phyloP scores from a whole-genome alignment of 2,888 invertebrate genomes.

The Arrhopalites spinosus region DNA sequence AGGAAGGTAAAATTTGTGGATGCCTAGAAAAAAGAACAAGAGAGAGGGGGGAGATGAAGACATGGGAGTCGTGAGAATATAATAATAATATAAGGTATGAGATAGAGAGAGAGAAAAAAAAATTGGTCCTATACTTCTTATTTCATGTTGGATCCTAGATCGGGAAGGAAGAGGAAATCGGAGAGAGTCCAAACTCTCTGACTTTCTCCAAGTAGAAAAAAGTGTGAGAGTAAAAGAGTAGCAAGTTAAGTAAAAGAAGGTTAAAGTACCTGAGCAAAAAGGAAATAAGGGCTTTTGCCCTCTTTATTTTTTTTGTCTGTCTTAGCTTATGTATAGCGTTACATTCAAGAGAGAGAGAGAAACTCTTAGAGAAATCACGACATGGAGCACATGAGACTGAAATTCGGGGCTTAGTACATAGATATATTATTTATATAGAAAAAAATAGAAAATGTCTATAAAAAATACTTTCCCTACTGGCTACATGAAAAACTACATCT shows the following conservation, averaged over 20 bases:
- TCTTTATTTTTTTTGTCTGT: not conserved
- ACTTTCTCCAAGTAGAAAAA: not conserved
- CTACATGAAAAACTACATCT: not conserved
- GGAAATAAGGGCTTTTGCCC: constrained; percentile 5
- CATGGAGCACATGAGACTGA: not conserved
- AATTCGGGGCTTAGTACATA: too few species aligned
- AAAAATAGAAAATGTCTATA: not conserved
- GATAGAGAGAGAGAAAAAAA: not conserved
- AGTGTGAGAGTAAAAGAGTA: not conserved
- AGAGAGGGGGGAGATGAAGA: not conserved
- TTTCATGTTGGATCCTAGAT: not conserved
- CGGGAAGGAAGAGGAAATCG: not conserved
- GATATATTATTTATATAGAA: not conserved
- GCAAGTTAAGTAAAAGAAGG: not conserved
- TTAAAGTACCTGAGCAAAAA: constrained; percentile 7
- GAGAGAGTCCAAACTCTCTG: not conserved
- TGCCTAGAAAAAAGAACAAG: not conserved
- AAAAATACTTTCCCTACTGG: too few species aligned
- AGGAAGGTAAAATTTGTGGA: not conserved
- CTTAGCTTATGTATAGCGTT: too few species aligned
- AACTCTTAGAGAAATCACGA: not conserved
- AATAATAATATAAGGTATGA: constrained; percentile 5
- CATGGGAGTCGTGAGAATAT: constrained; percentile 5
- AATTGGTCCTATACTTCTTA: too few species aligned
- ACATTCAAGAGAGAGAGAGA: not conserved